These are phyloP conservation scores for Salvelinus fontinalis DNA, from an alignment of 2,113 vertebrate species.

Conservation along the genomic window DNA sequence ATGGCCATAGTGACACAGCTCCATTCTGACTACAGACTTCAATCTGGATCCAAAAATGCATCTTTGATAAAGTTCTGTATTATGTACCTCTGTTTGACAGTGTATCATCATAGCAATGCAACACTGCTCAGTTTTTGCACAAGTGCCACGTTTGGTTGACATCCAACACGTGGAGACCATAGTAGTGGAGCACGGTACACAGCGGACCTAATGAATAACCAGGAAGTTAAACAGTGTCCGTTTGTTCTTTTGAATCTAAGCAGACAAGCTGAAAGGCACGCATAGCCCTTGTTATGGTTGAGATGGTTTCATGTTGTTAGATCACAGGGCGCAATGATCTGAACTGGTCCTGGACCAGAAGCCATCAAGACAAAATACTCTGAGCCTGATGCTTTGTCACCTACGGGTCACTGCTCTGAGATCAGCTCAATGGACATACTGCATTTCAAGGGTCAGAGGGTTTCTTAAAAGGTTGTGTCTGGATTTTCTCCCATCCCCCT, in stretches of 20 bases:
- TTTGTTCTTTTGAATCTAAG: neutral
- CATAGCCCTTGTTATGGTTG: neutral
- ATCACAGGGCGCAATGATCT: neutral
- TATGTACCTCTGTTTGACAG: neutral
- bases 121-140: neutral
- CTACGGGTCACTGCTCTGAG: neutral
- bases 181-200: too few species aligned
- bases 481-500: too few species aligned
- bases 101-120: neutral
- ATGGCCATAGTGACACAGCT: too few species aligned
- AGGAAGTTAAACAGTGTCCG: neutral
- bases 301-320: neutral
- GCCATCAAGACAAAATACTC: neutral
- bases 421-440: neutral
- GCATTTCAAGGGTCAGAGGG: neutral
- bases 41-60: neutral
- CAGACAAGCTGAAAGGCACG: neutral
- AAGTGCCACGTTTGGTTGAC: neutral
- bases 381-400: too few species aligned
- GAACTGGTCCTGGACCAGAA: conserved; percentile 3
- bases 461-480: neutral
- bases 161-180: too few species aligned
- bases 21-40: neutral
- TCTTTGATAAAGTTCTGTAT: neutral
- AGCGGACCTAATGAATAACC: neutral